Conservation (phyloP, 1,140 invertebrate genomes). For the Dreissena rostriformis region DNA sequence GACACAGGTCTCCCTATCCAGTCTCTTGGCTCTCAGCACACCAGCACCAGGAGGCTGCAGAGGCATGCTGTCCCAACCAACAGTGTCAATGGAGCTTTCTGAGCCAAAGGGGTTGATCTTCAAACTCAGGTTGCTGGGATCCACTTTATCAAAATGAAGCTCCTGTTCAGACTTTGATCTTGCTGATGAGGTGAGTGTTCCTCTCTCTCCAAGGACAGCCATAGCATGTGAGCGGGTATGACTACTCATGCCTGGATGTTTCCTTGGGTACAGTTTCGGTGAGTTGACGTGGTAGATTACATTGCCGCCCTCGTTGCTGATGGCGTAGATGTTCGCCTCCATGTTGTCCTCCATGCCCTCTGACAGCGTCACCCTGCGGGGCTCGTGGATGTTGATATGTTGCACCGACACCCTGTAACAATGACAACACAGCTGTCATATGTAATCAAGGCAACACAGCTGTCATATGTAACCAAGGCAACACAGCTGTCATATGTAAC, state of each 20-base stretch:
- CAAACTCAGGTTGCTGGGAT: constrained; percentile 75
- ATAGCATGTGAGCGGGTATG: constrained; percentile 76
- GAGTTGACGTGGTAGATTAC: constrained; percentile 91
- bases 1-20: constrained; percentile 77
- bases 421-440: not conserved
- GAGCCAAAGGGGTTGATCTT: constrained; percentile 80
- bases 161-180: constrained; percentile 71
- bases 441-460: too few relatives aligned
- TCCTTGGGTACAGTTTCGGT: constrained; percentile 67
- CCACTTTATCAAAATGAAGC: constrained; percentile 76
- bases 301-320: constrained; percentile 93
- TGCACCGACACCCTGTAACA: constrained; percentile 88
- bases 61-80: constrained; percentile 76
- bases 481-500: too few relatives aligned
- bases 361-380: constrained; percentile 83
- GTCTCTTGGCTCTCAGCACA: constrained; percentile 67
- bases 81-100: constrained; percentile 74
- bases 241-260: constrained; percentile 60
- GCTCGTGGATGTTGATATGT: constrained; percentile 90
- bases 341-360: constrained; percentile 71
- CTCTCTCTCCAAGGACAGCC: constrained; percentile 73
- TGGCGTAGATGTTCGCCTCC: constrained; percentile 90
- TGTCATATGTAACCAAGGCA: too few relatives aligned
- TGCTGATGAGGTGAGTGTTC: constrained; percentile 64
- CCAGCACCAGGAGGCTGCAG: constrained; percentile 54